A percentile compares a stretch with the other conserved stretches of the same genome.
Evolutionary conservation across 1,140 invertebrate species (phyloP).

Genomic region (Drosophila ficusphila): DNA sequence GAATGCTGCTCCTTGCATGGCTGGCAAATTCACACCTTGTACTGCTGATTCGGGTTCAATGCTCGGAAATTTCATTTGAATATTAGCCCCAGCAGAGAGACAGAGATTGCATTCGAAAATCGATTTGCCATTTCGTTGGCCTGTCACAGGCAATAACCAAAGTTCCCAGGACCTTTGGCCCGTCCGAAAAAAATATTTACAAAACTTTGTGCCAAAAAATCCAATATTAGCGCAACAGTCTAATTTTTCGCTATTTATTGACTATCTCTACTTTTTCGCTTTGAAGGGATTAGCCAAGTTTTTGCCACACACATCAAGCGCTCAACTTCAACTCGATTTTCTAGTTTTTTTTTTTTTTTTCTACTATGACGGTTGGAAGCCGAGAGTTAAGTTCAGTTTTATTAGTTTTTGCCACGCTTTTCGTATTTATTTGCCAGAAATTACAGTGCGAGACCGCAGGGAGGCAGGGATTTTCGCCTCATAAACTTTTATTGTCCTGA

Average conservation of each 20-base stretch:
- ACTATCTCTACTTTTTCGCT: slow-evolving; percentile 23
- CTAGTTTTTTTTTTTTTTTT: slow-evolving; percentile 16
- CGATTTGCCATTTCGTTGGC: slow-evolving; percentile 60
- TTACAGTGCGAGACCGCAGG: background rate
- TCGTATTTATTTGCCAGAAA: slow-evolving; percentile 45
- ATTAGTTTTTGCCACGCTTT: slow-evolving; percentile 57
- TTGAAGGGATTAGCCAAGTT: slow-evolving; percentile 61
- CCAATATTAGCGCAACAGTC: slow-evolving; percentile 59
- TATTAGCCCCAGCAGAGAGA: slow-evolving; percentile 45
- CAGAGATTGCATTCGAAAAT: slow-evolving; percentile 55
- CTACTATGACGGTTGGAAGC: slow-evolving; percentile 47
- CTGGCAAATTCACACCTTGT: slow-evolving; percentile 71
- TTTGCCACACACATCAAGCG: slow-evolving; percentile 55
- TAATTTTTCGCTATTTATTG: slow-evolving; percentile 52
- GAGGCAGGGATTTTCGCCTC: slow-evolving; percentile 51
- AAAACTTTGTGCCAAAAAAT: slow-evolving; percentile 45
- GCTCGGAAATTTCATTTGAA: slow-evolving; percentile 63
- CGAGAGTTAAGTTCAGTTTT: slow-evolving; percentile 45
- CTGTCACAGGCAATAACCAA: slow-evolving; percentile 47
- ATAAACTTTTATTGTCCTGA: slow-evolving; percentile 79
- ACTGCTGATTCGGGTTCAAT: slow-evolving; percentile 51
- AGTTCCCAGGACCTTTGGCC: background rate
- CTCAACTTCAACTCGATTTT: slow-evolving; percentile 63
- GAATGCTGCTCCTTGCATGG: slow-evolving; percentile 15
- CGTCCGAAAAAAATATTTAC: slow-evolving; percentile 28